Evolutionary conservation across 92 coral and sea anemone species (phyloP).

Genomic region (Isaurus tuberculatus): DNA sequence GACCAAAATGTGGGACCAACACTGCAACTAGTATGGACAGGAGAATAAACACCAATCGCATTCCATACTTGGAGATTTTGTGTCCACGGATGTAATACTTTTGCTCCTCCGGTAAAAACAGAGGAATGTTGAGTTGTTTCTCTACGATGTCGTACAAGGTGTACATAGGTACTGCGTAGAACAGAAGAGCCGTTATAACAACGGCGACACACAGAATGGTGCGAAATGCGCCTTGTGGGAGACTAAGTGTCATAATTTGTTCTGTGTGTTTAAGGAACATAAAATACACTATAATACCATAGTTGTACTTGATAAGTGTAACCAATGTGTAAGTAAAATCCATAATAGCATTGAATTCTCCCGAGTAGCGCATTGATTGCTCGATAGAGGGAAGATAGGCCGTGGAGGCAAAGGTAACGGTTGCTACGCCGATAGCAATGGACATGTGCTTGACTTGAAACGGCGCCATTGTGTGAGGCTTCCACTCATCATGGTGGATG

Average conservation of each 20-base stretch:
- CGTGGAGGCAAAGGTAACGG: constrained; percentile 83
- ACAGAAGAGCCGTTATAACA: constrained; percentile 78
- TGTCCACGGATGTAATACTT: constrained; percentile 64
- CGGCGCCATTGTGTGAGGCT: constrained; percentile 74
- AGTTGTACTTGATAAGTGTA: constrained; percentile 87
- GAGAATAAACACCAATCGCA: constrained; percentile 73
- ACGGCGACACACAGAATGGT: constrained; percentile 76
- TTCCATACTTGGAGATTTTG: constrained; percentile 72
- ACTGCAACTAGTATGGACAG: constrained; percentile 87
- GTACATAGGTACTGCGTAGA: constrained; percentile 91
- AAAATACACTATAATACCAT: constrained; percentile 87
- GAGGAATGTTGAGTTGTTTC: constrained; percentile 81
- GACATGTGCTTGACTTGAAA: constrained; percentile 82
- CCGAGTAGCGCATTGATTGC: constrained; percentile 83
- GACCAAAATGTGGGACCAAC: constrained; percentile 90
- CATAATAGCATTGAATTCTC: constrained; percentile 94
- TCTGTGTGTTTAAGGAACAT: constrained; percentile 90
- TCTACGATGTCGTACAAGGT: constrained; percentile 89
- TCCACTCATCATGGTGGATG: constrained; percentile 73
- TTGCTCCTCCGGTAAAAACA: constrained; percentile 74
- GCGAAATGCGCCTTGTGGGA: constrained; percentile 85
- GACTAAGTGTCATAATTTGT: constrained; percentile 88
- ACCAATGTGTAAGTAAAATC: constrained; percentile 89
- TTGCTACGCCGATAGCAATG: constrained; percentile 86
- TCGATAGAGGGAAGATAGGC: constrained; percentile 90